These are phyloP conservation scores for Ptychochromis oligacanthus DNA, from an alignment of 2,113 vertebrate species.

Conservation along the genomic window DNA sequence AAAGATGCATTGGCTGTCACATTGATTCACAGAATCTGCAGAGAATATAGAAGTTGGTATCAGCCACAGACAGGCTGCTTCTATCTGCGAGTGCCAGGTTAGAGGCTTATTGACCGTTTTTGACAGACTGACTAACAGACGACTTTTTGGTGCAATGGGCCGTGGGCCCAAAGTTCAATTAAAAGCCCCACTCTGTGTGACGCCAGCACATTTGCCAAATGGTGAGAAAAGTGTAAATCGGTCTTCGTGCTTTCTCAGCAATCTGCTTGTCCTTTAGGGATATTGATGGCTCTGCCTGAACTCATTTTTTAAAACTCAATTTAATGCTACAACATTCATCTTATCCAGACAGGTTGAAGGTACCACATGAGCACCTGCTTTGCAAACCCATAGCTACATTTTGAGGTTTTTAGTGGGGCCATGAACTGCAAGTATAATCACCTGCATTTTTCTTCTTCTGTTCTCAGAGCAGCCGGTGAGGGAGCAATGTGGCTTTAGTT, in stretches of 20 bases:
- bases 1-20: slow-evolving; percentile 30
- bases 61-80: slow-evolving; percentile 40
- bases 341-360: slow-evolving; percentile 41
- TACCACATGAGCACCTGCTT: slow-evolving; percentile 19
- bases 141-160: slow-evolving; percentile 63
- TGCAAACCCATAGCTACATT: slow-evolving; percentile 25
- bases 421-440: slow-evolving; percentile 38
- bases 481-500: not conserved
- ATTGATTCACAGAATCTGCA: slow-evolving; percentile 39
- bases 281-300: slow-evolving; percentile 30
- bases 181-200: slow-evolving; percentile 63
- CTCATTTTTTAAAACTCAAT: slow-evolving; percentile 13
- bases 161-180: slow-evolving; percentile 72
- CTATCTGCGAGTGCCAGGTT: slow-evolving; percentile 58
- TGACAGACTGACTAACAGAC: slow-evolving; percentile 70
- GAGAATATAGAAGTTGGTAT: slow-evolving; percentile 38
- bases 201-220: slow-evolving; percentile 61
- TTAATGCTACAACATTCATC: slow-evolving; percentile 43
- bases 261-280: slow-evolving; percentile 51
- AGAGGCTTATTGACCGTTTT: slow-evolving; percentile 66
- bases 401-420: slow-evolving; percentile 45
- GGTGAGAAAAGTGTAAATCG: slow-evolving; percentile 40
- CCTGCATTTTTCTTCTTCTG: slow-evolving; percentile 50
- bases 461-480: not conserved
- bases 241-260: slow-evolving; percentile 59